Evolutionary conservation across 1,140 invertebrate genomes (phyloP).

Genomic region (Leptopilina clavipes): DNA sequence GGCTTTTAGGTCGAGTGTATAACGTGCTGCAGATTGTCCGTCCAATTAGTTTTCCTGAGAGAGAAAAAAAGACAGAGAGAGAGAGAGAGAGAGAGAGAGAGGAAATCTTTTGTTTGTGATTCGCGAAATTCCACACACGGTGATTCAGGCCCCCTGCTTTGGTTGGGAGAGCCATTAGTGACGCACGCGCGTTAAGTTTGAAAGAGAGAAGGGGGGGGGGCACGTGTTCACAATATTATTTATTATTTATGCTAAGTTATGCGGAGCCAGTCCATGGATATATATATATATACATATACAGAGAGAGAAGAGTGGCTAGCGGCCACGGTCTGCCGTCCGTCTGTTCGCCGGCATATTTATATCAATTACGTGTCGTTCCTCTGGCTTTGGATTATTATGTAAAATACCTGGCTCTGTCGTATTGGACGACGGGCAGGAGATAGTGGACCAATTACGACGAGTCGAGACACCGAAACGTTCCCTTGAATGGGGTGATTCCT

Average conservation of each 20-base stretch:
- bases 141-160: too few species aligned
- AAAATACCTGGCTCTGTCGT: conserved; percentile 61
- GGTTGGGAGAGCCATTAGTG: conserved; percentile 55
- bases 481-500: conserved; percentile 6
- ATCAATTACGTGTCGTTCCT: conserved; percentile 71
- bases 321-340: conserved; percentile 68
- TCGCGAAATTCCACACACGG: conserved; percentile 26
- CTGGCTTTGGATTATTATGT: conserved; percentile 70
- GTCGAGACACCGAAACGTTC: conserved; percentile 51
- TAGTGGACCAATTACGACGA: conserved; percentile 57
- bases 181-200: conserved; percentile 62
- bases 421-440: conserved; percentile 49
- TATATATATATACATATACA: too few species aligned
- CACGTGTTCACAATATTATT: conserved; percentile 72
- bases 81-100: too few species aligned
- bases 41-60: too few species aligned
- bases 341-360: conserved; percentile 70
- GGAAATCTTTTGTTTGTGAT: conserved; percentile 17
- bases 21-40: too few species aligned
- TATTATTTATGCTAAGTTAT: conserved; percentile 73
- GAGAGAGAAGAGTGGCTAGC: conserved; percentile 52
- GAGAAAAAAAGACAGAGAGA: too few species aligned
- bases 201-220: too few species aligned
- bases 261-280: conserved; percentile 65
- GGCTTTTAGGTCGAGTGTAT: too few species aligned